Evolutionary conservation across 2,888 invertebrate species (phyloP), one percentile per base, ranked within the genome.

Genomic region (Archaeoteleia sp.): DNA sequence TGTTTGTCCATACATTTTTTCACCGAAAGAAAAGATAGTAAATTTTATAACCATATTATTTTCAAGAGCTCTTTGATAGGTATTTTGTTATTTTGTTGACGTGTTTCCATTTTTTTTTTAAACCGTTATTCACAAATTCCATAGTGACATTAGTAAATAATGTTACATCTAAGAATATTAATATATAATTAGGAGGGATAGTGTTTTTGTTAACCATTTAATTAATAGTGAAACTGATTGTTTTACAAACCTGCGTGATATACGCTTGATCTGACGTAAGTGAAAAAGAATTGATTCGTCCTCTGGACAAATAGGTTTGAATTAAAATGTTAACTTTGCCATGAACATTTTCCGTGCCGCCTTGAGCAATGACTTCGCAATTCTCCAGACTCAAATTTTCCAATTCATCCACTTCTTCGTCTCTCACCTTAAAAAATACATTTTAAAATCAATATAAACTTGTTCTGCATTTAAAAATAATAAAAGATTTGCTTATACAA

Each of bases 281-380:
- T 0, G 97, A 96, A 71, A 96, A 95, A 0, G 92, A 91, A 70
- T 93, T 91, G 1, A 98, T 90, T 40, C 89, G 89, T 5, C 93
- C 93, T 53, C 94, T 88, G 0, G 95, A 95, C 42, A 99, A 88
- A 82, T 92, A 95, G 0, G 95, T 92, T 85, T 97, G 97, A 77
- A 99, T 89, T 8, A 99, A 87, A 72, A 97, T 95, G 85, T 97
- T 97, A 25, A 97, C 97, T 90, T 98, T 98, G 76, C 96, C 97
- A 76, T 95, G 91, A 9, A 95, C 90, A 82, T 96, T 95, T 82
- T 97, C 97, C 1, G 92, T 90, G 0, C 95, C 94, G 4, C 95
- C 93, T 67, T 91, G 89, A 0, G 95, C 93, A 15, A 90, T 89
- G 17, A 95, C 87, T 79, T 93, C 92, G 79, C 97, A 95, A 79